Conservation (phyloP, 2,797 vertebrate genomes). For the Astyanax mexicanus region DNA sequence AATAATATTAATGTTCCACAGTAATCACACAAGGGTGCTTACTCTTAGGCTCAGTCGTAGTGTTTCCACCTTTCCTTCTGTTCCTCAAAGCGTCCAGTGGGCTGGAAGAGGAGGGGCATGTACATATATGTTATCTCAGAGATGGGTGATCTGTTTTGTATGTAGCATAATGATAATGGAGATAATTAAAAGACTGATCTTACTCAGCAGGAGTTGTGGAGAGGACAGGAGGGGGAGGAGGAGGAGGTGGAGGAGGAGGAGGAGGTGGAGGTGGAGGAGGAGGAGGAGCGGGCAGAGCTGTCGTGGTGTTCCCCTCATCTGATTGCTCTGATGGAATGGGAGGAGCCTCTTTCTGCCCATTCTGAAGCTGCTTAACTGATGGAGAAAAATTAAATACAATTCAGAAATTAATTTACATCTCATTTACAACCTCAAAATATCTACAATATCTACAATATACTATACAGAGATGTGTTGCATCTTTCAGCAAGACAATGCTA, state of each 20-base stretch:
- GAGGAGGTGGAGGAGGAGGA: constrained; percentile 65
- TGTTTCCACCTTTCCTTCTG: constrained; percentile 61
- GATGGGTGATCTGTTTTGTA: neutral
- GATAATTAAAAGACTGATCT: neutral
- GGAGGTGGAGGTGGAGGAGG: constrained; percentile 55
- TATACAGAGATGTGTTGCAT: no score
- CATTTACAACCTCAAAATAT: no score
- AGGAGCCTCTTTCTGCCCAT: constrained; percentile 33
- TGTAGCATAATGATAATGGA: neutral
- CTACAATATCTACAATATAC: no score
- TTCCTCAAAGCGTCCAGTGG: constrained; percentile 70
- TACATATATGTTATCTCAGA: neutral
- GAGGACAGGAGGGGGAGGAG: constrained; percentile 58
- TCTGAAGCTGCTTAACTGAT: constrained; percentile 68
- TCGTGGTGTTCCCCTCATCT: neutral
- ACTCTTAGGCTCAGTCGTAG: constrained; percentile 53
- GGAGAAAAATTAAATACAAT: neutral
- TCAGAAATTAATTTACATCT: neutral
- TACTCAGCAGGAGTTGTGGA: constrained; percentile 39
- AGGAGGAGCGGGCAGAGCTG: no score
- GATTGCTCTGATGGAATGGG: constrained; percentile 25
- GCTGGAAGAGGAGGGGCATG: constrained; percentile 55
- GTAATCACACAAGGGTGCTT: constrained; percentile 41
- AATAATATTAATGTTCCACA: neutral
- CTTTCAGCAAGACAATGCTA: no score